Base-by-base conservation (phyloP, 2,797 vertebrate genomes). In the Capromys pilorides region DNA sequence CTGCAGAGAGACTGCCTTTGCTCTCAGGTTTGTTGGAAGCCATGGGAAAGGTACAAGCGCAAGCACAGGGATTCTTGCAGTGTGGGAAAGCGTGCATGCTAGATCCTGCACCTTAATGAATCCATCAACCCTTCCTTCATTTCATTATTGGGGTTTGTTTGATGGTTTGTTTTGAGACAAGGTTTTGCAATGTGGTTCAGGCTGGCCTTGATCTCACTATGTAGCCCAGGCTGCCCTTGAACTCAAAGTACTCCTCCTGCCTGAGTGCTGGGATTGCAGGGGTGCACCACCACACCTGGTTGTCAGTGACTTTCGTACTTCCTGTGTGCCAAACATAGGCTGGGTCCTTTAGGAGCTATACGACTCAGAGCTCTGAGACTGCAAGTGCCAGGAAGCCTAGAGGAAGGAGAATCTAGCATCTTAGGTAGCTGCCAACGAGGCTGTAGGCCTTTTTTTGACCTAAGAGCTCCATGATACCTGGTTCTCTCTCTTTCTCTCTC, bases 21-120 rank as follows among this genome's bases (percentile, higher is more conserved):
- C 96, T 33, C 88, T 62, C 80, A 97, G 96, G 96, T 97, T 79
- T 84, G 95, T 92, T 78, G 4, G 4, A 92, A 54, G 16, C 45
- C 45, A 21, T 39, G 81, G 88, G 45, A 31, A 79, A 84, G 66
- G 24, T 61, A 39, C 86, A 66, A 45, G 41, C 54, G n/a, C 49
- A 16, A 69, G n/a, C 19, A 26, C 45, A 57, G 80, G 82, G 81
- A 88, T 67, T 59, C 36, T 75, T 83, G 73, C 36, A 75, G 16
- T 3, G 1, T 49, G 64, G 80, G 9, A 73, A 88, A 51, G 45
- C 16, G 5, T 3, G 41, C 39, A 11, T 80, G n/a, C n/a, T 67
- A 80, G 26, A 26, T 81, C 16, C 5, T 14, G 39, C 4, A 0
- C 91, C 80, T 85, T 49, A 41, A 59, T 64, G 81, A 36, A 31